These are phyloP conservation scores for Drosophila setifemur DNA, from an alignment of 1,140 invertebrate genomes.

Conservation along the genomic window DNA sequence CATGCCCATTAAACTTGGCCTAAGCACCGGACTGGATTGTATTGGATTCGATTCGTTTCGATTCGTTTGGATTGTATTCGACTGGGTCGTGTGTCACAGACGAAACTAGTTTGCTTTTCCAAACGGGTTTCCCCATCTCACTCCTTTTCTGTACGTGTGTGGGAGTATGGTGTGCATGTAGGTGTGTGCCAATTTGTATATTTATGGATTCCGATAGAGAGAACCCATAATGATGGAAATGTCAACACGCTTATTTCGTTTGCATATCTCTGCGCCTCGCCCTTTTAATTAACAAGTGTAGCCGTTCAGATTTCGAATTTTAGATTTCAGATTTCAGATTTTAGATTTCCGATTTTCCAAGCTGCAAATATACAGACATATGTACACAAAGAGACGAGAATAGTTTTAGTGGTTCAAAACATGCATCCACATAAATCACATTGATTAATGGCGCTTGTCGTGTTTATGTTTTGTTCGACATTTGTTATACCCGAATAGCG, in stretches of 20 bases:
- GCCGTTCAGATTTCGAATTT: background rate
- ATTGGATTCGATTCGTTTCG: background rate
- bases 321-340: too few species aligned
- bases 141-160: background rate
- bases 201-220: conserved; percentile 34
- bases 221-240: conserved; percentile 39
- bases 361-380: background rate
- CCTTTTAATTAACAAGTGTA: conserved; percentile 36
- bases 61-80: conserved; percentile 1
- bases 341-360: too few species aligned
- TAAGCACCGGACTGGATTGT: conserved; percentile 36
- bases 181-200: conserved; percentile 40
- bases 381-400: background rate
- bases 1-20: conserved; percentile 62
- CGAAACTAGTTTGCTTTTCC: conserved; percentile 54
- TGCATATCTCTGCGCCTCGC: conserved; percentile 16
- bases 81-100: conserved; percentile 36
- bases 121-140: conserved; percentile 58
- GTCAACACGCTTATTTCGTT: conserved; percentile 25
- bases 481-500: conserved; percentile 23
- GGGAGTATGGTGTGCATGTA: conserved; percentile 8
- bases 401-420: conserved; percentile 23
- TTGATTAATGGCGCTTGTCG: conserved; percentile 59
- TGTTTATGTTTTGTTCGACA: conserved; percentile 53
- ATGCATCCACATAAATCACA: conserved; percentile 47